Percentiles rank a stretch among this genome's conserved stretches.
These are phyloP conservation scores for Drosophila testacea DNA, from an alignment of 2,888 invertebrate species.

Conservation along the genomic window DNA sequence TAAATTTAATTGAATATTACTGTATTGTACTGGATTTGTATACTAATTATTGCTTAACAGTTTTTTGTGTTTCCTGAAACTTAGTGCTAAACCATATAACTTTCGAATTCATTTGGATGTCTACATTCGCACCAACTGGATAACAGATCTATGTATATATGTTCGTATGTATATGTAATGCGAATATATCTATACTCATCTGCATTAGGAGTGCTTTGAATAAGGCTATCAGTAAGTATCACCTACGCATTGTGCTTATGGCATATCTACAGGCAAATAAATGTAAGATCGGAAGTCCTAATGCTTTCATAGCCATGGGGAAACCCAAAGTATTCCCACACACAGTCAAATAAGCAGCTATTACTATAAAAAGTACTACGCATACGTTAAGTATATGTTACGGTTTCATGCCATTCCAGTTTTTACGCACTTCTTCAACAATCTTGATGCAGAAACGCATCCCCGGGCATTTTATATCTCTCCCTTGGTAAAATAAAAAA, in stretches of 20 bases:
- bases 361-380: slow-evolving; percentile 33
- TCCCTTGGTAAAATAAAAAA: slow-evolving; percentile 16
- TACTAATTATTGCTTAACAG: no score
- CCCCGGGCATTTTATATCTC: slow-evolving; percentile 55
- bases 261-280: slow-evolving; percentile 46
- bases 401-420: slow-evolving; percentile 67
- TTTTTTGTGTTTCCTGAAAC: no score
- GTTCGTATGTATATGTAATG: not conserved
- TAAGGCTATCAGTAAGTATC: slow-evolving; percentile 12
- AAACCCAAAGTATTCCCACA: slow-evolving; percentile 56
- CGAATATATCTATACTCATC: slow-evolving; percentile 14
- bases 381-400: slow-evolving; percentile 61
- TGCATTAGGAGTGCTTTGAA: slow-evolving; percentile 26
- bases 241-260: slow-evolving; percentile 38
- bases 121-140: not conserved
- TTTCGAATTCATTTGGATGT: no score
- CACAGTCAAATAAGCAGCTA: slow-evolving; percentile 28
- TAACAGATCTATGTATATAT: not conserved
- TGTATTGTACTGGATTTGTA: no score
- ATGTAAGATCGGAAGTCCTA: slow-evolving; percentile 54
- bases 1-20: no score
- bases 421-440: slow-evolving; percentile 70
- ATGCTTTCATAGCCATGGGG: slow-evolving; percentile 47
- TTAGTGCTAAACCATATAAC: no score
- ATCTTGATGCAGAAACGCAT: slow-evolving; percentile 79